These are phyloP conservation scores for Mormyrus iriodes DNA, from an alignment of 2,113 vertebrate genomes.

Conservation along the genomic window DNA sequence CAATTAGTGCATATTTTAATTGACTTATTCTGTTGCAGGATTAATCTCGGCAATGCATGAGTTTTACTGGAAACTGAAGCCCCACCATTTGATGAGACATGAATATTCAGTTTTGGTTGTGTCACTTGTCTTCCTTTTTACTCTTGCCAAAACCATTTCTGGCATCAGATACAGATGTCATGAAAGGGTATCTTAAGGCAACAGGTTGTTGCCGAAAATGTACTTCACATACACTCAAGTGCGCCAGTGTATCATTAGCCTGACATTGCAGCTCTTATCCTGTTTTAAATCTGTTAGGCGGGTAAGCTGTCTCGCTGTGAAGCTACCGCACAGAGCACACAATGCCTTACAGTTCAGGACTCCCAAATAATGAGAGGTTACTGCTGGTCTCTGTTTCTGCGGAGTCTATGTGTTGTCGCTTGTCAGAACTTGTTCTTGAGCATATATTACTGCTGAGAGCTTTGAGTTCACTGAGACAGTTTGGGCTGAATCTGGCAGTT, in stretches of 20 bases:
- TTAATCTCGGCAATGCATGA: background rate
- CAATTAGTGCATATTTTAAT: background rate
- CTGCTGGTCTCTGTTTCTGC: background rate
- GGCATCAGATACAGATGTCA: background rate
- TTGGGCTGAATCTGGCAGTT: background rate
- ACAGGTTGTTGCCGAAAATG: background rate
- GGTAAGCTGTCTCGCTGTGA: background rate
- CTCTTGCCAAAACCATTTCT: background rate
- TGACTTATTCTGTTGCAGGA: background rate
- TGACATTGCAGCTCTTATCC: background rate
- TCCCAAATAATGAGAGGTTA: constrained; percentile 10
- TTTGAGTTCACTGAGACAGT: background rate
- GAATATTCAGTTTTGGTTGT: background rate
- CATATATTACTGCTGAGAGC: background rate
- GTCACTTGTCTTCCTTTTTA: background rate
- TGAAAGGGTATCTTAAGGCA: background rate
- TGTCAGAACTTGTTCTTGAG: constrained; percentile 11
- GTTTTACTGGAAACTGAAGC: background rate
- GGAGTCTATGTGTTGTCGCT: background rate
- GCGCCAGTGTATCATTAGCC: background rate
- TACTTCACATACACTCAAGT: background rate
- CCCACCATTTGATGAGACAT: background rate
- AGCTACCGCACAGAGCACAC: background rate
- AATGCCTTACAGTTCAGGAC: background rate
- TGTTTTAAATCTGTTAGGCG: background rate